These are phyloP conservation scores for Orientallactaga bullata DNA, from an alignment of 2,113 vertebrate genomes.

Conservation along the genomic window DNA sequence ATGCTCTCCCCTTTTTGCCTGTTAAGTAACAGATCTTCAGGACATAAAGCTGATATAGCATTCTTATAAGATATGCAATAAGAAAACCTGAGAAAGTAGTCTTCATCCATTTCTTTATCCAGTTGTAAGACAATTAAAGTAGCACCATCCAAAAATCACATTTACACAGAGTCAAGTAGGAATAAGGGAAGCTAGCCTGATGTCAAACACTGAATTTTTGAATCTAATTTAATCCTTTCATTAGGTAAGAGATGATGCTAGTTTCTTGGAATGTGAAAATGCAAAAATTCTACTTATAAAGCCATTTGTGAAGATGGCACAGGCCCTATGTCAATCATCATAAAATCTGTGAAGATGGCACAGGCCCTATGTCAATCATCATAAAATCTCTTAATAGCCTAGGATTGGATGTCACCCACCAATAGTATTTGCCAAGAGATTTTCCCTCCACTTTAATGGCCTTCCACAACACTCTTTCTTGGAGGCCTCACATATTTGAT, in stretches of 20 bases:
- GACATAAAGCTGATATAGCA: neutral
- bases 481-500: neutral
- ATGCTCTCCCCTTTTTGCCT: neutral
- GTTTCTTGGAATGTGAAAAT: neutral
- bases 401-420: neutral
- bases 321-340: neutral
- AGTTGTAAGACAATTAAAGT: constrained; percentile 19
- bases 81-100: constrained; percentile 4
- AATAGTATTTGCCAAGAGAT: neutral
- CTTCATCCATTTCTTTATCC: neutral
- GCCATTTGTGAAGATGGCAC: neutral
- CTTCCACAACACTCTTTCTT: neutral
- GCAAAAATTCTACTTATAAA: neutral
- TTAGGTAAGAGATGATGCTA: constrained; percentile 23
- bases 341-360: neutral
- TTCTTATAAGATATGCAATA: neutral
- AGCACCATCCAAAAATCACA: neutral
- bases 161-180: constrained; percentile 4
- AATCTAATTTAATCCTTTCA: constrained; percentile 12
- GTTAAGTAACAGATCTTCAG: neutral
- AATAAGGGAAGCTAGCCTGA: constrained; percentile 6
- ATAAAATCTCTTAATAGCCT: neutral
- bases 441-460: neutral
- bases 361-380: neutral
- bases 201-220: neutral